Conservation (phyloP, 2,888 invertebrate species). For the Piscicola geometra region DNA sequence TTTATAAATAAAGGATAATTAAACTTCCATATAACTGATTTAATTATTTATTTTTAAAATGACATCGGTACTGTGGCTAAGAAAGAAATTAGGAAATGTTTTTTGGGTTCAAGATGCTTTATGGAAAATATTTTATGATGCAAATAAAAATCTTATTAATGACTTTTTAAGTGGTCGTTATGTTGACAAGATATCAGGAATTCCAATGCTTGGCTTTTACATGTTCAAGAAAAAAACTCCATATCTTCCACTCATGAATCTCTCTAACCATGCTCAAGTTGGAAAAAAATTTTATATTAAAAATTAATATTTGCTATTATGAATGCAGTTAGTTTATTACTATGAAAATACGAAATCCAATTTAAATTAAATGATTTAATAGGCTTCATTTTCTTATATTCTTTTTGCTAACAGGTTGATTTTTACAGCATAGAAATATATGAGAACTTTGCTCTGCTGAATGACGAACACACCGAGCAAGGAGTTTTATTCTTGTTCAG, state of each 20-base stretch:
- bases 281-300: neutral
- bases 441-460: neutral
- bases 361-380: no score
- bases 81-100: neutral
- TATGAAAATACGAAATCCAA: no score
- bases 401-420: neutral
- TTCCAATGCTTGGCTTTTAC: conserved; percentile 15
- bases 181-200: conserved; percentile 1
- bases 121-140: neutral
- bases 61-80: neutral
- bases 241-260: neutral
- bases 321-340: no score
- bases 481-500: conserved; percentile 11
- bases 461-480: neutral
- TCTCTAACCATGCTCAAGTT: conserved; percentile 9
- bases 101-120: conserved; percentile 16
- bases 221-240: neutral
- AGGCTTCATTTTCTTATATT: no score
- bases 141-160: neutral
- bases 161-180: conserved; percentile 22
- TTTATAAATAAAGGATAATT: no score
- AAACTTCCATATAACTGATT: no score
- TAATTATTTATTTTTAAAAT: no score
- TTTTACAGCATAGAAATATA: neutral
- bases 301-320: neutral